A percentile compares a stretch with the other conserved stretches of the same genome.
phyloP scores from a whole-genome alignment of 2,888 invertebrate species.

The Gastracanthus pulcherrimus region DNA sequence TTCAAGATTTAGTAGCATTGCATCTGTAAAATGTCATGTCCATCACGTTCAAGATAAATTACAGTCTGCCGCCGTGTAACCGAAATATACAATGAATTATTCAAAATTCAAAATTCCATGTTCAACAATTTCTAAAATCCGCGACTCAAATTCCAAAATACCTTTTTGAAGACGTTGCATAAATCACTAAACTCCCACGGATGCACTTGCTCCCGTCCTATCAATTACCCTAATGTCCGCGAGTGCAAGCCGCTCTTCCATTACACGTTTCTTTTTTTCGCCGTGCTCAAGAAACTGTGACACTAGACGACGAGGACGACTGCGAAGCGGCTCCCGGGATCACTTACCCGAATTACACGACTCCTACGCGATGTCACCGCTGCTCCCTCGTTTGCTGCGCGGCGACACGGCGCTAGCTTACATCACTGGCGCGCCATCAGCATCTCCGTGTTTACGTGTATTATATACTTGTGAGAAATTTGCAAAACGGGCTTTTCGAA shows the following conservation, averaged over 20 bases:
- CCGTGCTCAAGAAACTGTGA: constrained; percentile 38
- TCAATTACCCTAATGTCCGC: constrained; percentile 30
- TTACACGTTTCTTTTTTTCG: constrained; percentile 20
- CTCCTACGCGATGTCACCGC: constrained; percentile 42
- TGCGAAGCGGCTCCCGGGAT: too few relatives aligned
- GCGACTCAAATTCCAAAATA: too few relatives aligned
- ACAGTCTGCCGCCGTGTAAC: too few relatives aligned
- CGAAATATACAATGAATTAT: too few relatives aligned
- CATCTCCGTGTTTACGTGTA: neutral
- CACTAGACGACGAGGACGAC: too few relatives aligned
- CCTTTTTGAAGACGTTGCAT: too few relatives aligned
- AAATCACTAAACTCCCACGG: too few relatives aligned
- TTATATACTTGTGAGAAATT: neutral
- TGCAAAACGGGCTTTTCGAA: neutral
- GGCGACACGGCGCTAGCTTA: neutral
- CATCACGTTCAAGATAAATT: too few relatives aligned
- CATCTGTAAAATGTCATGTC: too few relatives aligned
- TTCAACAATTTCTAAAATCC: constrained; percentile 1
- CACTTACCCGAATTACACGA: neutral
- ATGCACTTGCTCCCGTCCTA: neutral
- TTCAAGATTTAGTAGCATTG: too few relatives aligned
- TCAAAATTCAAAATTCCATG: too few relatives aligned
- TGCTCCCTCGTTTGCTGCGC: neutral
- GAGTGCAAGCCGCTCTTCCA: constrained; percentile 1
- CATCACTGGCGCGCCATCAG: neutral